A percentile compares a stretch with the other conserved stretches of the same genome.
phyloP scores from a whole-genome alignment of 2,113 vertebrate genomes.

The Microtus richardsoni region DNA sequence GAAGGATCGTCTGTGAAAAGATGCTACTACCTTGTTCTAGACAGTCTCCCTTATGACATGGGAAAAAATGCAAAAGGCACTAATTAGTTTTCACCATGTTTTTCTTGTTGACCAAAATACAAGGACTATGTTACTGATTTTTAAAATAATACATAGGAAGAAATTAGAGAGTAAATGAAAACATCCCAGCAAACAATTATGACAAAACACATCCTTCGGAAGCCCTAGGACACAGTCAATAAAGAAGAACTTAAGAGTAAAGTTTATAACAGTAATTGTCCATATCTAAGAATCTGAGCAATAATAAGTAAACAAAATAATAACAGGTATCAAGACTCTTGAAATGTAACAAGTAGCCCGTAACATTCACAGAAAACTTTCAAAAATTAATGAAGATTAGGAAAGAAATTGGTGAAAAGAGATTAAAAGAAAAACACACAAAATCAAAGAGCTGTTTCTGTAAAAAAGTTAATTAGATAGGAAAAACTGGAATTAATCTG shows the following conservation, averaged over 20 bases:
- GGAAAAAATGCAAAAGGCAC: not conserved
- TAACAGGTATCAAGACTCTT: not conserved
- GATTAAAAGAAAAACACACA: not conserved
- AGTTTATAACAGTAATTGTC: not conserved
- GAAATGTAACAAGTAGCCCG: not conserved
- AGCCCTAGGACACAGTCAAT: not conserved
- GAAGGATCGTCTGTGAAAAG: fast-evolving
- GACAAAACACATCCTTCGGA: not conserved
- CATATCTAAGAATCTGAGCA: not conserved
- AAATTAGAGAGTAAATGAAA: not conserved
- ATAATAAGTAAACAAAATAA: not conserved
- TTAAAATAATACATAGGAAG: not conserved
- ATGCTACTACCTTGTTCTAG: not conserved
- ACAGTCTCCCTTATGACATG: not conserved
- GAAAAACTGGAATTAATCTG: not conserved
- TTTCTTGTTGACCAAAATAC: not conserved
- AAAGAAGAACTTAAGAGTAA: not conserved
- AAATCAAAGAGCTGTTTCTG: not conserved
- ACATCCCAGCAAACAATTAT: not conserved
- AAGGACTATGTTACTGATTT: not conserved
- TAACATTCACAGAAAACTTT: not conserved
- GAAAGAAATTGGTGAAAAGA: not conserved
- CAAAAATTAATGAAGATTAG: not conserved
- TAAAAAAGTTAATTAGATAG: not conserved
- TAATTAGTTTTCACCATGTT: not conserved